These are phyloP conservation scores for Catocala sponsa DNA, from an alignment of 2,888 invertebrate species.

Conservation along the genomic window DNA sequence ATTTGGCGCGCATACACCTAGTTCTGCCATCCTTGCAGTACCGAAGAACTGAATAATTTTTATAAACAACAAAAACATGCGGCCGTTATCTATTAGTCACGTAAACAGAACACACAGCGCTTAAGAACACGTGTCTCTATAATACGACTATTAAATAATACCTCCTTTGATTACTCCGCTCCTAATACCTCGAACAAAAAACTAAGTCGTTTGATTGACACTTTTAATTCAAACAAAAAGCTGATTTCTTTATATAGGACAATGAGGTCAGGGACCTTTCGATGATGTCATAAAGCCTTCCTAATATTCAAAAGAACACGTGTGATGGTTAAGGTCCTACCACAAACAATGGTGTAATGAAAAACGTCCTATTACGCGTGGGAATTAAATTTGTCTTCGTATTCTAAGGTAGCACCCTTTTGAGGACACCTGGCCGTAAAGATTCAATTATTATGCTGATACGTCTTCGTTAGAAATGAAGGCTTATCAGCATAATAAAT, in stretches of 20 bases:
- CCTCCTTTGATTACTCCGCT: constrained; percentile 12
- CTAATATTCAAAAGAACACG: constrained; percentile 46
- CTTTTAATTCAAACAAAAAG: constrained; percentile 46
- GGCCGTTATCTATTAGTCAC: neutral
- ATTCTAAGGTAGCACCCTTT: constrained; percentile 1
- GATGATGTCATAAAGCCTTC: constrained; percentile 42
- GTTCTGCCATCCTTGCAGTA: no score
- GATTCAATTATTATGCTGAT: constrained; percentile 18
- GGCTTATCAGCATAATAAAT: no score
- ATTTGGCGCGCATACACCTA: no score
- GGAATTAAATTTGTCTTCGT: constrained; percentile 13
- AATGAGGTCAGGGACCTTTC: constrained; percentile 45
- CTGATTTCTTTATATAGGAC: constrained; percentile 43
- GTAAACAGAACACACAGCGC: constrained; percentile 2
- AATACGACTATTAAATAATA: constrained; percentile 14
- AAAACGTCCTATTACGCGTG: constrained; percentile 15
- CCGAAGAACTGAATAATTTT: no score
- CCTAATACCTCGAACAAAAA: constrained; percentile 14
- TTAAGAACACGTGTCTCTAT: constrained; percentile 6
- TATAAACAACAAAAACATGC: neutral
- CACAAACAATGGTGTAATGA: constrained; percentile 38
- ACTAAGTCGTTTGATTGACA: constrained; percentile 36
- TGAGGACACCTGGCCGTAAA: constrained; percentile 14
- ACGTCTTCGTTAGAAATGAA: neutral
- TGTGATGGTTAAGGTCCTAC: constrained; percentile 43